Conservation (phyloP, 2,888 invertebrate species). For the Epinotia ramella region DNA sequence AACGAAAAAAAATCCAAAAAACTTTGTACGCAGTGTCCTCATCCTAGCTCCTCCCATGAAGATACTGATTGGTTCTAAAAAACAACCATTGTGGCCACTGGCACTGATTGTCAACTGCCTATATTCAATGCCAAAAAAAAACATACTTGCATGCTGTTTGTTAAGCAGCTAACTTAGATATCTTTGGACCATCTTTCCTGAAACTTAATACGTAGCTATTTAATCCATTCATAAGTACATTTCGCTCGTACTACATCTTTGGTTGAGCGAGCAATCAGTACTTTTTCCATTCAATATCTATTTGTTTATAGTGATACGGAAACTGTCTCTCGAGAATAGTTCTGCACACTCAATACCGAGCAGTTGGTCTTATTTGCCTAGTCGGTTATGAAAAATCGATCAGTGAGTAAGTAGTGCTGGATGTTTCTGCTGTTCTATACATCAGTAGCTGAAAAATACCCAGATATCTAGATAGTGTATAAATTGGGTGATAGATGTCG, state of each 20-base stretch:
- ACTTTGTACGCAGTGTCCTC: too few relatives aligned
- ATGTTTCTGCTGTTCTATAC: not conserved
- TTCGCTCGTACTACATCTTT: not conserved
- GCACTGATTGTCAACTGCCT: too few relatives aligned
- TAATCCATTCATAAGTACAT: not conserved
- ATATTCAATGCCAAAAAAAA: too few relatives aligned
- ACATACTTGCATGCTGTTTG: too few relatives aligned
- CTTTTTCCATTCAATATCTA: not conserved
- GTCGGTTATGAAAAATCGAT: not conserved
- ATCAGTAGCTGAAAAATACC: not conserved
- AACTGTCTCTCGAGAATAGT: not conserved
- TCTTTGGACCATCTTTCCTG: too few relatives aligned
- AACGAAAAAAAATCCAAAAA: not conserved
- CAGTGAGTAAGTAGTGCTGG: not conserved
- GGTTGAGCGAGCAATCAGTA: not conserved
- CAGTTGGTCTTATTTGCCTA: not conserved
- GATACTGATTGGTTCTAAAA: too few relatives aligned
- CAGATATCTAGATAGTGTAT: not conserved
- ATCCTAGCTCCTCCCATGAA: too few relatives aligned
- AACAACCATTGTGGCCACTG: too few relatives aligned
- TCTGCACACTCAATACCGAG: not conserved
- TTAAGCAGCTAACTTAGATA: too few relatives aligned
- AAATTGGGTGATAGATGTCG: too few relatives aligned
- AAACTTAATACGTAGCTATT: too few relatives aligned
- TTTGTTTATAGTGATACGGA: not conserved